Percentiles rank a stretch among this genome's conserved stretches.
Conservation (phyloP, 2,797 vertebrate genomes). For the Mus minutoides region DNA sequence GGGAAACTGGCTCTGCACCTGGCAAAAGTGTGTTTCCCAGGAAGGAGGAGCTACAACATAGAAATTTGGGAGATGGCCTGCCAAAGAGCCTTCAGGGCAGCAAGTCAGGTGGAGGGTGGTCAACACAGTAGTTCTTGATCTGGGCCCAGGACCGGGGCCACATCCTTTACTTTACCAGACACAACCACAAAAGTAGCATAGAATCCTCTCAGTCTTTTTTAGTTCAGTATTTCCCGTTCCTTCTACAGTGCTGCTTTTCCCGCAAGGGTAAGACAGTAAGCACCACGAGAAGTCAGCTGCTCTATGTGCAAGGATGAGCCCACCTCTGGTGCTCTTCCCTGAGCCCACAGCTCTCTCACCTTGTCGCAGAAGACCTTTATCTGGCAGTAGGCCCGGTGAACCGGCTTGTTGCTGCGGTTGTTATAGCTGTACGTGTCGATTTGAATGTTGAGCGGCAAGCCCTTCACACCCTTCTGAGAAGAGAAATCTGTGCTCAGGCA, state of each 20-base stretch:
- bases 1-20: neutral
- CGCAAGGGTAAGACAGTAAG: neutral
- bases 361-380: conserved; percentile 99
- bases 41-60: neutral
- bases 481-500: conserved; percentile 99
- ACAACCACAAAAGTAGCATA: accelerated
- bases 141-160: neutral
- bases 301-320: neutral
- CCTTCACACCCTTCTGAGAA: conserved; percentile 99
- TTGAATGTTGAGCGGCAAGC: conserved; percentile 96
- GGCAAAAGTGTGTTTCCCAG: neutral
- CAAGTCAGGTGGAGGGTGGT: neutral
- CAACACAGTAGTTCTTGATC: neutral
- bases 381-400: conserved; percentile 97
- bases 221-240: neutral
- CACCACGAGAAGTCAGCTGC: neutral
- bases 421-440: conserved; percentile 99
- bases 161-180: neutral
- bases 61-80: neutral
- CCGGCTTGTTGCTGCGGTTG: conserved; percentile 98
- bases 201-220: neutral
- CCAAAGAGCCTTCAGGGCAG: neutral
- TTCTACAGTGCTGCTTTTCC: neutral
- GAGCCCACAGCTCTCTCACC: conserved; percentile 77
- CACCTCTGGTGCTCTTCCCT: accelerated